Evolutionary conservation across 1,140 invertebrate genomes (phyloP).

Genomic region (Nasonia vitripennis): DNA sequence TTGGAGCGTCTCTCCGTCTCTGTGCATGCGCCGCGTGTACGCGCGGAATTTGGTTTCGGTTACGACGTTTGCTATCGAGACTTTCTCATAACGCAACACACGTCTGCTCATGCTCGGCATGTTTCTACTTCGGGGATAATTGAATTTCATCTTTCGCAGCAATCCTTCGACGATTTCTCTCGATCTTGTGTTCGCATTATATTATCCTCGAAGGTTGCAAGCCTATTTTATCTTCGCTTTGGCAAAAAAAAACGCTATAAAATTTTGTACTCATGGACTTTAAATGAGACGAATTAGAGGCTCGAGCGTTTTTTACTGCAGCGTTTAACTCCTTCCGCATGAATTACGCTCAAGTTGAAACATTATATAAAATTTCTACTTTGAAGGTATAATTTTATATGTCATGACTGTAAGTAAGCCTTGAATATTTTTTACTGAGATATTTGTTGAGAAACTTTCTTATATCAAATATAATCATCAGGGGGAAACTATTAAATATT

Average conservation of each 20-base stretch:
- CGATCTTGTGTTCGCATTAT: no score
- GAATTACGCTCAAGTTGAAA: slow-evolving; percentile 1
- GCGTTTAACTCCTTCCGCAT: neutral
- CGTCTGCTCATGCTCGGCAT: neutral
- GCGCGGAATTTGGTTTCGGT: slow-evolving; percentile 3
- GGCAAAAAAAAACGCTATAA: no score
- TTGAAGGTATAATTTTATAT: neutral
- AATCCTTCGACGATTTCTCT: no score
- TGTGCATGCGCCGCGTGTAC: neutral
- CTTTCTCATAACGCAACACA: no score
- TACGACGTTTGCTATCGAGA: neutral
- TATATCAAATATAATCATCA: no score
- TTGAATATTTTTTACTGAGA: neutral
- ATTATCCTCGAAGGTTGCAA: no score
- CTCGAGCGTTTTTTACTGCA: neutral
- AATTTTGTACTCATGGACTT: no score
- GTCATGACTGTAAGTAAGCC: neutral
- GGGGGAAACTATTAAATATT: no score
- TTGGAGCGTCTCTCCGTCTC: neutral
- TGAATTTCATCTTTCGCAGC: no score
- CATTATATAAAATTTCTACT: neutral
- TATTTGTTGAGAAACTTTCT: neutral
- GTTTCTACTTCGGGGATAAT: neutral
- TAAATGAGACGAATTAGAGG: no score
- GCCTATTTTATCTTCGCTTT: no score